These are phyloP conservation scores for Byasa hedistus DNA, from an alignment of 2,888 invertebrate genomes.

Conservation along the genomic window DNA sequence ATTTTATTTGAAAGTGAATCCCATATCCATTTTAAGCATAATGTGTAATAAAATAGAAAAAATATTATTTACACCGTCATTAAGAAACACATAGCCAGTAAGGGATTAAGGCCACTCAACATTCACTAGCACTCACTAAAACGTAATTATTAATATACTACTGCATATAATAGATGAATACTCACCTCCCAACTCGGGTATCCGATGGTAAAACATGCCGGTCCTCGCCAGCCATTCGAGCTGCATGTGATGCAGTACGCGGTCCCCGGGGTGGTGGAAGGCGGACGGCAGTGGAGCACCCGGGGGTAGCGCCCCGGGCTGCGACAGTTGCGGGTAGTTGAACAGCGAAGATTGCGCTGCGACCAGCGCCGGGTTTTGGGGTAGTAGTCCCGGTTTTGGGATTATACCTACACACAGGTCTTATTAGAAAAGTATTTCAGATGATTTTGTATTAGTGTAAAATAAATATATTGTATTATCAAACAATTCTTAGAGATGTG, in stretches of 20 bases:
- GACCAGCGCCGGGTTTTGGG: constrained; percentile 74
- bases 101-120: no score
- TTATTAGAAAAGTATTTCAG: no score
- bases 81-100: no score
- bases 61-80: no score
- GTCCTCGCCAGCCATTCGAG: constrained; percentile 95
- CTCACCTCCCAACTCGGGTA: constrained; percentile 90
- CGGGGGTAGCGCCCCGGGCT: constrained; percentile 48
- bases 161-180: constrained; percentile 28
- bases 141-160: no score
- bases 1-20: no score
- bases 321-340: constrained; percentile 62
- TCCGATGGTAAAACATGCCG: constrained; percentile 94
- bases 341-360: constrained; percentile 77
- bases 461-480: no score
- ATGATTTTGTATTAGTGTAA: no score
- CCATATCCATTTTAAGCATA: no score
- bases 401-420: constrained; percentile 70
- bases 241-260: constrained; percentile 88
- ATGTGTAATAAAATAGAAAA: no score
- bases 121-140: no score
- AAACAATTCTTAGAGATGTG: no score
- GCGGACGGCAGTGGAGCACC: constrained; percentile 75
- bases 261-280: constrained; percentile 71
- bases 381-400: constrained; percentile 81